Percentiles rank a stretch among this genome's conserved stretches.
phyloP scores from a whole-genome alignment of 2,888 invertebrate species.

The Nycteola revayana region DNA sequence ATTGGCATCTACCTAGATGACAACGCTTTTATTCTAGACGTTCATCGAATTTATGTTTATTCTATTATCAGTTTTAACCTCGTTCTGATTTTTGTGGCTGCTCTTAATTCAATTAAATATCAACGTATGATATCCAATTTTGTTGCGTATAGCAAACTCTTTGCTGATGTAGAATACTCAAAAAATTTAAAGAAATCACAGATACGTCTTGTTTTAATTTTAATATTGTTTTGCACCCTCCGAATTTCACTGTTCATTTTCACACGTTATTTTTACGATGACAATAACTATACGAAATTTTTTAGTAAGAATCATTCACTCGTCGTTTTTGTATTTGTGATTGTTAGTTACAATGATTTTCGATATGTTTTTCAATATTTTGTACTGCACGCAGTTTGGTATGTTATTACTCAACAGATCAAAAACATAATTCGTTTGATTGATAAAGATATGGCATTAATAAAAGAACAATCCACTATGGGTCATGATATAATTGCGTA shows the following conservation, averaged over 20 bases:
- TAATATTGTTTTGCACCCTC: neutral
- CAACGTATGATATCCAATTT: slow-evolving; percentile 15
- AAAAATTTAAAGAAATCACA: slow-evolving; percentile 13
- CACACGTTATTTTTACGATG: neutral
- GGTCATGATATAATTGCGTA: no score
- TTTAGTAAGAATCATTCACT: no score
- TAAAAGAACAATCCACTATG: no score
- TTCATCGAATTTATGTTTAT: neutral
- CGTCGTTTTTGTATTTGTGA: slow-evolving; percentile 4
- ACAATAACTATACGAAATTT: neutral
- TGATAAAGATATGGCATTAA: slow-evolving; percentile 10
- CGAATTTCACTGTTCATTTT: neutral
- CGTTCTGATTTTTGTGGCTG: slow-evolving; percentile 5
- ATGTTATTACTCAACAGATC: slow-evolving; percentile 36
- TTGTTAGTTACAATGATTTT: slow-evolving; percentile 22
- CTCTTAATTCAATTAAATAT: slow-evolving; percentile 13
- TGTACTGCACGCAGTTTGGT: slow-evolving; percentile 27
- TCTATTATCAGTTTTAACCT: slow-evolving; percentile 12
- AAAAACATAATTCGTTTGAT: slow-evolving; percentile 27
- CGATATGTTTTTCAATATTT: slow-evolving; percentile 35
- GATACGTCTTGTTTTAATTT: slow-evolving; percentile 3
- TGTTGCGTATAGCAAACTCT: slow-evolving; percentile 7
- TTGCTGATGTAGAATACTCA: slow-evolving; percentile 10
- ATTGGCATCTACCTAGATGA: no score
- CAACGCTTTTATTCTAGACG: no score